These are phyloP conservation scores for Drosophila demipolita DNA, from an alignment of 2,888 invertebrate genomes.

Conservation along the genomic window DNA sequence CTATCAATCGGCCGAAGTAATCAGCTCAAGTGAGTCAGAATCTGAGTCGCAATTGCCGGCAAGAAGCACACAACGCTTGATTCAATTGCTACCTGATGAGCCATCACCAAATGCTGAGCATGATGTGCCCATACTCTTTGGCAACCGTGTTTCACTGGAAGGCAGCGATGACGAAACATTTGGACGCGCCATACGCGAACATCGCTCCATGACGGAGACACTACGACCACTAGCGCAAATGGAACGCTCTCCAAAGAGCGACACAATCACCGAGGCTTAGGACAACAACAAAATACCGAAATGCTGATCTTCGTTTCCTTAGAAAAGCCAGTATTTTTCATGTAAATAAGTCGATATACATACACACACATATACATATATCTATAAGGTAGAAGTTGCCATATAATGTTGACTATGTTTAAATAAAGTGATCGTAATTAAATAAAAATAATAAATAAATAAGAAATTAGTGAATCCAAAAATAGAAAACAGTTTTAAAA, in stretches of 20 bases:
- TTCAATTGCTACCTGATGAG: slow-evolving; percentile 18
- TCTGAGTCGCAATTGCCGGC: slow-evolving; percentile 39
- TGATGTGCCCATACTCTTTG: slow-evolving; percentile 65
- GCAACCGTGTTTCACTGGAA: slow-evolving; percentile 67
- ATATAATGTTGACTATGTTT: slow-evolving; percentile 58
- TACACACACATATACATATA: slow-evolving; percentile 9
- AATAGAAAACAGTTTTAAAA: not conserved
- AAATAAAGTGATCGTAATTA: slow-evolving; percentile 46
- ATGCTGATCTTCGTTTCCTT: slow-evolving; percentile 61
- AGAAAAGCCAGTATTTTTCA: slow-evolving; percentile 69
- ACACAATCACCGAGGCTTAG: slow-evolving; percentile 55
- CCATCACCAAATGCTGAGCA: slow-evolving; percentile 3
- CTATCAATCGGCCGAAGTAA: slow-evolving; percentile 59
- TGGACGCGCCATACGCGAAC: slow-evolving; percentile 85
- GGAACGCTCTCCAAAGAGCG: slow-evolving; percentile 8
- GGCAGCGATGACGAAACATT: slow-evolving; percentile 59
- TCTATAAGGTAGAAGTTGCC: slow-evolving; percentile 42
- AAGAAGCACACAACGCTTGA: slow-evolving; percentile 62
- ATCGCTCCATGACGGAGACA: slow-evolving; percentile 85
- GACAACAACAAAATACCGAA: slow-evolving; percentile 1
- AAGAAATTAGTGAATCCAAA: not conserved
- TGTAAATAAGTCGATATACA: slow-evolving; percentile 52
- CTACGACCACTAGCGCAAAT: slow-evolving; percentile 41
- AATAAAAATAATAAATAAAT: not conserved
- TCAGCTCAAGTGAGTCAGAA: slow-evolving; percentile 54